These are phyloP conservation scores for Drosophila nigrodunni DNA, from an alignment of 1,140 invertebrate genomes.

Conservation along the genomic window DNA sequence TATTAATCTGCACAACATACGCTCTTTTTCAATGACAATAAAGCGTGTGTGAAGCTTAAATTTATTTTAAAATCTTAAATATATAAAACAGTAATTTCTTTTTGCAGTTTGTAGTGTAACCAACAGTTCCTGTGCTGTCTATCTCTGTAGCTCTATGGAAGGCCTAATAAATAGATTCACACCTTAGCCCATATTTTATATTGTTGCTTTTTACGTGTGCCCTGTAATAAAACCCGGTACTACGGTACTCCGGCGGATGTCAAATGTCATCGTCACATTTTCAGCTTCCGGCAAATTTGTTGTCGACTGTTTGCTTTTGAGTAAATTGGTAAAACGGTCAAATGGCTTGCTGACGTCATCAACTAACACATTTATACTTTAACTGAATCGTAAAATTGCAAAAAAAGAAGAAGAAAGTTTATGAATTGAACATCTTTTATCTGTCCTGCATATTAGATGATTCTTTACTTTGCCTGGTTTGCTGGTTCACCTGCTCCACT, in stretches of 20 bases:
- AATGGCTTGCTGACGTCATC: conserved; percentile 12
- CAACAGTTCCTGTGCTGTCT: too few species aligned
- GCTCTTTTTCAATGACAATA: too few species aligned
- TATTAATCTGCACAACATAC: too few species aligned
- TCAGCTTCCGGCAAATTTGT: conserved; percentile 33
- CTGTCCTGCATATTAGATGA: background rate
- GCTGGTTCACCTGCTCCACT: background rate
- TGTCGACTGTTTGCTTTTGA: conserved; percentile 6
- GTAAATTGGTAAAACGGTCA: conserved; percentile 1
- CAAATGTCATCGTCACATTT: conserved; percentile 36
- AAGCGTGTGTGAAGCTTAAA: too few species aligned
- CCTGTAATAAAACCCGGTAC: conserved; percentile 8
- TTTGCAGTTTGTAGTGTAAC: too few species aligned
- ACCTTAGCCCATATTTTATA: background rate
- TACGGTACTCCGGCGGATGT: conserved; percentile 10
- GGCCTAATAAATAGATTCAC: background rate
- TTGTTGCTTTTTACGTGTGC: conserved; percentile 3
- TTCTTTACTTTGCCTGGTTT: background rate
- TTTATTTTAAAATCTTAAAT: too few species aligned
- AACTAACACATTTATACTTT: background rate
- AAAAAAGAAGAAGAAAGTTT: background rate
- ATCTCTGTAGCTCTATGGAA: background rate
- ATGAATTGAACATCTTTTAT: conserved; percentile 8
- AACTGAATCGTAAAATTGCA: background rate
- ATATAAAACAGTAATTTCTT: too few species aligned